Percentiles rank a stretch among this genome's conserved stretches.
These are phyloP conservation scores for Tragelaphus imberbis DNA, from an alignment of 2,113 vertebrate species.

Conservation along the genomic window DNA sequence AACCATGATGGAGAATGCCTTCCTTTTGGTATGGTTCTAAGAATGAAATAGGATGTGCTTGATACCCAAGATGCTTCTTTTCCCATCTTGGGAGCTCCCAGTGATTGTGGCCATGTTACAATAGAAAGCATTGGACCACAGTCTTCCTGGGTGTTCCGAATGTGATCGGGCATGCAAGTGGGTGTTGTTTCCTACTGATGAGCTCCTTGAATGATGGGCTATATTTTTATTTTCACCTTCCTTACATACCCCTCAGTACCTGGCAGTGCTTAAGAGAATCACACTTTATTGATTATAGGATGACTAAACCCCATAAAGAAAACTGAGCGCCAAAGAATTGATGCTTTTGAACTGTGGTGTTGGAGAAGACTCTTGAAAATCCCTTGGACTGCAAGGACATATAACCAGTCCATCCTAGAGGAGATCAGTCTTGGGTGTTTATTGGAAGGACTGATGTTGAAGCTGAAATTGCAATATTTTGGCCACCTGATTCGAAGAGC, in stretches of 20 bases:
- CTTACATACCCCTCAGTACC: rapidly evolving
- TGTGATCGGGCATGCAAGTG: too few relatives aligned
- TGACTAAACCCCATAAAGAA: not conserved
- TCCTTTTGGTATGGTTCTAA: not conserved
- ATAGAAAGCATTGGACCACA: too few relatives aligned
- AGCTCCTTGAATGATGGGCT: not conserved
- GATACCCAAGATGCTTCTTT: not conserved
- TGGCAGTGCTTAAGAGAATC: not conserved
- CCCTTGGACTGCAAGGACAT: not conserved
- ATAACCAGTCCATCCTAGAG: not conserved
- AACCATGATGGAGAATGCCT: rapidly evolving
- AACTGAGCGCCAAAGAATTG: not conserved
- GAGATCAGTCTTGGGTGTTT: not conserved
- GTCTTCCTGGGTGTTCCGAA: not conserved
- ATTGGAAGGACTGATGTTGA: not conserved
- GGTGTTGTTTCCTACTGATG: not conserved
- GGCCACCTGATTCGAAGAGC: not conserved
- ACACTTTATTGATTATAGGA: not conserved
- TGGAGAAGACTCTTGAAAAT: not conserved
- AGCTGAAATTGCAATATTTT: not conserved
- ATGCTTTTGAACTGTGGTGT: not conserved
- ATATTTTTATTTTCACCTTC: not conserved
- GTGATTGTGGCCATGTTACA: not conserved
- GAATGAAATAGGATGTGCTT: not conserved
- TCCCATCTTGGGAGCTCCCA: not conserved